A percentile compares a stretch with the other conserved stretches of the same genome.
phyloP scores from a whole-genome alignment of 2,113 vertebrate species.

The Anolis carolinensis region DNA sequence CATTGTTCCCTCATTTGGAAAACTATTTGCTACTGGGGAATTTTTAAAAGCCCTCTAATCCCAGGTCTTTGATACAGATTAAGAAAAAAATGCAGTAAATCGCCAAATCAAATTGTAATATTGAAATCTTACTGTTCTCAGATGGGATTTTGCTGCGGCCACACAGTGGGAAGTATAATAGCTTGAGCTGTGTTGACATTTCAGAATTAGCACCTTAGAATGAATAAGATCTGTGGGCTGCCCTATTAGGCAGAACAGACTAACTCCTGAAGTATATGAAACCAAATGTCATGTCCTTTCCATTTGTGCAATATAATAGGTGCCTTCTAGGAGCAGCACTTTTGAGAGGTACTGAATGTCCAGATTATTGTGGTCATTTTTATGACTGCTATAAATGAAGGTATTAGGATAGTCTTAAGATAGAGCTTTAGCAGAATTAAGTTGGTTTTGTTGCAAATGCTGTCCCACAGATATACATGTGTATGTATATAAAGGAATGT shows the following conservation, averaged over 20 bases:
- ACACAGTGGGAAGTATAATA: not conserved
- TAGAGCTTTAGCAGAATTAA: conserved; percentile 5
- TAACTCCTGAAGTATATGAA: conserved; percentile 28
- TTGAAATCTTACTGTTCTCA: not conserved
- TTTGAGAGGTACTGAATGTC: not conserved
- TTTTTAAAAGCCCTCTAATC: not conserved
- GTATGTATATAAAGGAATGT: conserved; percentile 58
- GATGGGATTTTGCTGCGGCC: not conserved
- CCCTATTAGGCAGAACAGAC: not conserved
- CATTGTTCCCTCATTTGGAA: not conserved
- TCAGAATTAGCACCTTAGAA: not conserved
- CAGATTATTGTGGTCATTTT: not conserved
- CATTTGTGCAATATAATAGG: conserved; percentile 49
- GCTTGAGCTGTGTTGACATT: not conserved
- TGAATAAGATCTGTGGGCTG: not conserved
- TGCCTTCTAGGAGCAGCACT: conserved; percentile 57
- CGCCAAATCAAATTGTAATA: not conserved
- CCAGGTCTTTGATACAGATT: not conserved
- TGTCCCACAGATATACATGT: conserved; percentile 61
- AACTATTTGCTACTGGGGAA: not conserved
- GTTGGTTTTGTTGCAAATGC: conserved; percentile 48
- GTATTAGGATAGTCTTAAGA: not conserved
- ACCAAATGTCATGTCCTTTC: conserved; percentile 61
- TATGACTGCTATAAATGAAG: conserved; percentile 1
- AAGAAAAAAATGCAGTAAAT: not conserved